A percentile compares a stretch with the other conserved stretches of the same genome.
These are phyloP conservation scores for Cynaeus angustus DNA, from an alignment of 2,888 invertebrate species.

Conservation along the genomic window DNA sequence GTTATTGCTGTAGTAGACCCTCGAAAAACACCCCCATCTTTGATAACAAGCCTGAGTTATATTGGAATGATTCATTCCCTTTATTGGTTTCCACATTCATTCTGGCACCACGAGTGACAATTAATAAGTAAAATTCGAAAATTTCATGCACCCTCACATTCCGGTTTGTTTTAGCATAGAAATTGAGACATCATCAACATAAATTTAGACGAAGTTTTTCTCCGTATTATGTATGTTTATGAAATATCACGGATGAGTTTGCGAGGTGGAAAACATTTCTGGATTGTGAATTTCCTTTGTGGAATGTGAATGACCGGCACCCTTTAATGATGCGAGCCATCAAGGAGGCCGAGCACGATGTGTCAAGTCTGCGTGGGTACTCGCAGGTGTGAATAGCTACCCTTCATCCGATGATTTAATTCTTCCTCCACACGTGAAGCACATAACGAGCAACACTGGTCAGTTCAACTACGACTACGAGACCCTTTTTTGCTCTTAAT, in stretches of 20 bases:
- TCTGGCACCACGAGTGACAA: slow-evolving; percentile 37
- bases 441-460: slow-evolving; percentile 36
- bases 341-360: slow-evolving; percentile 30
- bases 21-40: slow-evolving; percentile 22
- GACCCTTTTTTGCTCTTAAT: slow-evolving; percentile 18
- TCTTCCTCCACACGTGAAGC: slow-evolving; percentile 36
- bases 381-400: slow-evolving; percentile 45
- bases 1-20: slow-evolving; percentile 48
- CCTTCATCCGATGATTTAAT: slow-evolving; percentile 48
- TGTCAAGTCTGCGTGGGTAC: slow-evolving; percentile 43
- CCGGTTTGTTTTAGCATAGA: neutral
- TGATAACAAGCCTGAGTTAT: slow-evolving; percentile 41
- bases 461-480: slow-evolving; percentile 23
- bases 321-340: slow-evolving; percentile 27
- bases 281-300: neutral
- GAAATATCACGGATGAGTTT: too few relatives aligned
- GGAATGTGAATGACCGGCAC: slow-evolving; percentile 11
- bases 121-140: slow-evolving; percentile 27
- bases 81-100: slow-evolving; percentile 51
- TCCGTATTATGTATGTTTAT: slow-evolving; percentile 3
- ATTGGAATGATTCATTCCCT: slow-evolving; percentile 49
- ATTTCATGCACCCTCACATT: slow-evolving; percentile 10
- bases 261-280: too few relatives aligned
- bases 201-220: neutral
- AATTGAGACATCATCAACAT: neutral